phyloP scores from a whole-genome alignment of 2,113 vertebrate species.

The Herpailurus yagouaroundi region DNA sequence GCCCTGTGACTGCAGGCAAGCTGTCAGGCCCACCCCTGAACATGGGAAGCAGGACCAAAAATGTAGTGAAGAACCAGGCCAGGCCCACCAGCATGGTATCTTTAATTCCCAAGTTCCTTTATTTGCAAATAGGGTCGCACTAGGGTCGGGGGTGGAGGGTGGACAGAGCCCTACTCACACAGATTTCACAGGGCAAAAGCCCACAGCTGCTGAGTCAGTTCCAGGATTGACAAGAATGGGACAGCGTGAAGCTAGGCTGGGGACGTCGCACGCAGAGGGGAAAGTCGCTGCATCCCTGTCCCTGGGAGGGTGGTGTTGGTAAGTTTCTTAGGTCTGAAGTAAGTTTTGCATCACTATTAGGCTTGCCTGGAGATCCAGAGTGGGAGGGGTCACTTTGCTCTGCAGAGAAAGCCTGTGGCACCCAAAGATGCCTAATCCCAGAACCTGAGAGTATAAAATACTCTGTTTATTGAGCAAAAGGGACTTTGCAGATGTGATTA shows the following conservation, averaged over 20 bases:
- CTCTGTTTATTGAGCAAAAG: neutral
- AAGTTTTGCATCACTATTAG: neutral
- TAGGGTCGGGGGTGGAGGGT: no score
- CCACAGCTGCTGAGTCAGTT: no score
- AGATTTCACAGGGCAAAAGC: neutral
- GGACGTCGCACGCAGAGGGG: neutral
- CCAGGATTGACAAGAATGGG: neutral
- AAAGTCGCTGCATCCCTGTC: no score
- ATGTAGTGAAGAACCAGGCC: neutral
- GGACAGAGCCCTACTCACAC: fast-evolving
- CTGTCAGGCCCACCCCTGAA: neutral
- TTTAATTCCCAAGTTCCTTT: neutral
- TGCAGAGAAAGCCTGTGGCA: neutral
- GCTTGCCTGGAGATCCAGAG: neutral
- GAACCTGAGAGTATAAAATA: neutral
- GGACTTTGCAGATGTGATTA: neutral
- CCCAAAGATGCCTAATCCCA: neutral
- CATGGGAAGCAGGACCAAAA: neutral
- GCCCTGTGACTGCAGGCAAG: neutral
- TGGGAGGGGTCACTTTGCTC: neutral
- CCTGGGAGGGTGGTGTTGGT: fast-evolving
- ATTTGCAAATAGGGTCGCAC: neutral
- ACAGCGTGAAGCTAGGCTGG: neutral
- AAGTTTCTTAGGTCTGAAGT: neutral
- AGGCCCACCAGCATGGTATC: neutral